A percentile compares a stretch with the other conserved stretches of the same genome.
These are phyloP conservation scores for Lepetodrilus schrolli DNA, from an alignment of 2,888 invertebrate genomes.

Conservation along the genomic window DNA sequence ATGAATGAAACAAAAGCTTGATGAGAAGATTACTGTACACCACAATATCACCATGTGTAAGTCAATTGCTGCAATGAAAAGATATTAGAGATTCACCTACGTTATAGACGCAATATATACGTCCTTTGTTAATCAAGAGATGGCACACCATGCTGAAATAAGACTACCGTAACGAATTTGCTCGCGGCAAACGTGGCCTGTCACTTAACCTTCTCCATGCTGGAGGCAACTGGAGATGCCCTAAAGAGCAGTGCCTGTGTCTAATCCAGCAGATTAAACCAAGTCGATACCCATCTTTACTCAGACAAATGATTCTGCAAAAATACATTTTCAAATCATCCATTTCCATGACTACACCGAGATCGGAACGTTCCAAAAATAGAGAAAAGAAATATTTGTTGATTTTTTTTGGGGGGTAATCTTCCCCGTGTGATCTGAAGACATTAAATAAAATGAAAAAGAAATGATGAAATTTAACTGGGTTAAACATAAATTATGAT, in stretches of 20 bases:
- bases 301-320: background rate
- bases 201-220: too few species aligned
- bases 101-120: background rate
- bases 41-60: background rate
- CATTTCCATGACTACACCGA: background rate
- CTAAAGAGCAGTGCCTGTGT: too few species aligned
- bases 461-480: too few species aligned
- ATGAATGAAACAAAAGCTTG: background rate
- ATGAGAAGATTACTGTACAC: background rate
- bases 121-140: too few species aligned
- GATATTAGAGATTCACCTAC: background rate
- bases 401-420: too few species aligned
- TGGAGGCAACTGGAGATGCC: too few species aligned
- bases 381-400: background rate
- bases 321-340: background rate
- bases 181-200: too few species aligned
- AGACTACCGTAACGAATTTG: background rate
- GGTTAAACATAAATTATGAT: too few species aligned
- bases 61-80: background rate
- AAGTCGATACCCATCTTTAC: too few species aligned
- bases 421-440: too few species aligned
- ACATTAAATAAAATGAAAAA: too few species aligned
- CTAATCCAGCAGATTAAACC: too few species aligned
- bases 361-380: background rate
- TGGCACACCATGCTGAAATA: background rate